phyloP scores from a whole-genome alignment of 2,113 vertebrate species.

The Anhinga anhinga region DNA sequence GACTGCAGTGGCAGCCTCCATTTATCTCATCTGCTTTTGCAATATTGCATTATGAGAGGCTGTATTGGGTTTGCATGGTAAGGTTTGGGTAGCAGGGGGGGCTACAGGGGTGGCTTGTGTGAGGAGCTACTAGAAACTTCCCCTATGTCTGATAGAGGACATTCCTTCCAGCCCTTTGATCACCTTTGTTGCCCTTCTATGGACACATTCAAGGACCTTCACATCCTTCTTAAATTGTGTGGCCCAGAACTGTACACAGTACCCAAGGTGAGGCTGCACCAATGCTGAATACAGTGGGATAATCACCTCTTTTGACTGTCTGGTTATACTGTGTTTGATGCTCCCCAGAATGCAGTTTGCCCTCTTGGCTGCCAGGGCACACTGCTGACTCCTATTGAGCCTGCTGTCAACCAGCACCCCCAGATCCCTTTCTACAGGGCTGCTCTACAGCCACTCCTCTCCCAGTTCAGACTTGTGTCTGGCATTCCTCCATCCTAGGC shows the following conservation, averaged over 20 bases:
- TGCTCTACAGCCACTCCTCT: background rate
- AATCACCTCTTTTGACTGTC: too few species aligned
- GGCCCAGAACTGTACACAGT: background rate
- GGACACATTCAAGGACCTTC: background rate
- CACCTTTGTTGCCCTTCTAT: background rate
- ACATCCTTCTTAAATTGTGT: background rate
- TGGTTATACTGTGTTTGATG: too few species aligned
- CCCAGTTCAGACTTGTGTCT: background rate
- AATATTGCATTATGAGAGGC: too few species aligned
- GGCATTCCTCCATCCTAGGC: background rate
- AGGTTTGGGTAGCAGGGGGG: too few species aligned
- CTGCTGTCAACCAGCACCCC: background rate
- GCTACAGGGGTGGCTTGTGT: too few species aligned
- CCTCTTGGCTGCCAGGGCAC: too few species aligned
- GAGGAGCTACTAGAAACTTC: too few species aligned
- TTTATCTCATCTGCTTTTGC: background rate
- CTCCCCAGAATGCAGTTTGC: too few species aligned
- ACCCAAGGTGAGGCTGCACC: background rate
- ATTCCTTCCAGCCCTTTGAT: background rate
- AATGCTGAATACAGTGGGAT: too few species aligned
- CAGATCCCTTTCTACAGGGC: background rate
- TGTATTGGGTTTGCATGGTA: too few species aligned
- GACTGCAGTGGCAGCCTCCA: background rate
- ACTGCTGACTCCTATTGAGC: background rate
- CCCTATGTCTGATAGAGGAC: too few species aligned